Evolutionary conservation across 1,140 invertebrate genomes (phyloP).

Genomic region (Halictus rubicundus): DNA sequence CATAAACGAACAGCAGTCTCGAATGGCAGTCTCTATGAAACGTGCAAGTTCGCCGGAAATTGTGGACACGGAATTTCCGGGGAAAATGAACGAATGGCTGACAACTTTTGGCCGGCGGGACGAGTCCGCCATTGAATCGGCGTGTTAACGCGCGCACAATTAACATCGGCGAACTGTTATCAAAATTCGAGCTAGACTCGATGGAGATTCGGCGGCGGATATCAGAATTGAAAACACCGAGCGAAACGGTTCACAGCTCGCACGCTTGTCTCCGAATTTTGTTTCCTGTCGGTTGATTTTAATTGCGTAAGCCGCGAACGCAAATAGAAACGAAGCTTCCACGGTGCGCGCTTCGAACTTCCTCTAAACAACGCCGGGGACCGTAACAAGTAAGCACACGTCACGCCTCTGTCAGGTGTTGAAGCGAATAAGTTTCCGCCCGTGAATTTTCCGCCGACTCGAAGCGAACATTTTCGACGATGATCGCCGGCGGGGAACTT

Average conservation of each 20-base stretch:
- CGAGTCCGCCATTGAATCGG: too few relatives aligned
- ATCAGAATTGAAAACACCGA: background rate
- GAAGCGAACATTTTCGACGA: conserved; percentile 3
- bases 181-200: too few relatives aligned
- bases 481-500: background rate
- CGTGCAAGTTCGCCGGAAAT: too few relatives aligned
- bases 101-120: too few relatives aligned
- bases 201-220: too few relatives aligned
- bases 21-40: too few relatives aligned
- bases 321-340: background rate
- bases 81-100: too few relatives aligned
- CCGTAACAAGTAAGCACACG: conserved; percentile 1
- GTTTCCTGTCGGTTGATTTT: background rate
- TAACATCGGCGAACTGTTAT: too few relatives aligned
- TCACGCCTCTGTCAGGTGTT: background rate
- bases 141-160: too few relatives aligned
- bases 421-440: conserved; percentile 1
- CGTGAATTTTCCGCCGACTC: background rate
- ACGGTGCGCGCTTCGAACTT: background rate
- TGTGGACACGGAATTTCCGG: too few relatives aligned
- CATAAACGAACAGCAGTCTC: too few relatives aligned
- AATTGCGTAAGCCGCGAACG: conserved; percentile 5
- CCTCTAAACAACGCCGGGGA: background rate
- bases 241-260: background rate
- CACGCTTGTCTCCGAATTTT: background rate